A percentile compares a stretch with the other conserved stretches of the same genome.
phyloP scores from a whole-genome alignment of 2,888 invertebrate genomes.

The Aradus depressus region DNA sequence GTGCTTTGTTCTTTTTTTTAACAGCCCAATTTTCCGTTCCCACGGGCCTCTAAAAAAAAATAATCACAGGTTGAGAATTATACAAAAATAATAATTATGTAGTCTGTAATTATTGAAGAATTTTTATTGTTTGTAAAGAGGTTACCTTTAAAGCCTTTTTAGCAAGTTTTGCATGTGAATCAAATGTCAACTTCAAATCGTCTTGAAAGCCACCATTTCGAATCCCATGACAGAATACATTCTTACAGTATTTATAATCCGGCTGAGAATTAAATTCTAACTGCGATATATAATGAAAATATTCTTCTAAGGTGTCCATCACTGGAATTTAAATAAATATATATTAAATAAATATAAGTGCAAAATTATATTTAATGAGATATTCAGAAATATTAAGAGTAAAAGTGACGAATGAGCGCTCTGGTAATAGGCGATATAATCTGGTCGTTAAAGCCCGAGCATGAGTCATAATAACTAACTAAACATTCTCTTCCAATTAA shows the following conservation, averaged over 20 bases:
- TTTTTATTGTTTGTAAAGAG: neutral
- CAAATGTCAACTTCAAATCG: slow-evolving; percentile 32
- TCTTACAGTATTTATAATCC: slow-evolving; percentile 59
- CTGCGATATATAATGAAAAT: slow-evolving; percentile 56
- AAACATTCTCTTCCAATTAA: too few species aligned
- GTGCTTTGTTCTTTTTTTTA: slow-evolving; percentile 20
- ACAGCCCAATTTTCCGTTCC: slow-evolving; percentile 8
- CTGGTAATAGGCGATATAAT: too few species aligned
- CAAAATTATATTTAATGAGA: neutral
- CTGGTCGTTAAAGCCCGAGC: too few species aligned
- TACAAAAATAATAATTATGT: neutral
- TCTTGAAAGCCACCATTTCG: slow-evolving; percentile 42
- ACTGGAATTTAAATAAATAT: slow-evolving; percentile 10
- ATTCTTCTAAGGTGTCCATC: slow-evolving; percentile 41
- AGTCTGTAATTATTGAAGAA: neutral
- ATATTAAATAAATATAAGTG: neutral
- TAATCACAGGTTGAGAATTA: neutral
- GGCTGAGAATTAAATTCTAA: slow-evolving; percentile 64
- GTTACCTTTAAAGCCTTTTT: slow-evolving; percentile 30
- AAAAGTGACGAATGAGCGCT: too few species aligned
- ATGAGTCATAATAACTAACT: too few species aligned
- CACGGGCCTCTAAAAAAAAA: neutral
- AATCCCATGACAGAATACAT: slow-evolving; percentile 54
- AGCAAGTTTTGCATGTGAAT: slow-evolving; percentile 25
- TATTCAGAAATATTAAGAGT: too few species aligned